These are phyloP conservation scores for Sphaerophoria rueppellii DNA, from an alignment of 2,888 invertebrate genomes.

Conservation along the genomic window DNA sequence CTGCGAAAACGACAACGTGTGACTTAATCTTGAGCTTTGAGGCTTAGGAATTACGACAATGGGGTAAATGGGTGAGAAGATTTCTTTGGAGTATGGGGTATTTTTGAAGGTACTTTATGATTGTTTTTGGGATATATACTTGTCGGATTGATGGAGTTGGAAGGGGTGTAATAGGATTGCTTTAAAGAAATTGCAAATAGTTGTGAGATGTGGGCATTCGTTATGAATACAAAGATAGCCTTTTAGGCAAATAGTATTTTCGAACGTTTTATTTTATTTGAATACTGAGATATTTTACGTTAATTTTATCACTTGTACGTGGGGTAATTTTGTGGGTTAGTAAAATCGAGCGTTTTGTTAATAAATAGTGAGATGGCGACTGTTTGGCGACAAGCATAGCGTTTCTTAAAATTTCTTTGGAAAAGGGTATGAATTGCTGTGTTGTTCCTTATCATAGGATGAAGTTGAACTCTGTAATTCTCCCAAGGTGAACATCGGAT, in stretches of 20 bases:
- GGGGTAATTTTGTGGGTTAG: not conserved
- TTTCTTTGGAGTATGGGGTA: not conserved
- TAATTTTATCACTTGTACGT: conserved; percentile 25
- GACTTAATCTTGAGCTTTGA: conserved; percentile 63
- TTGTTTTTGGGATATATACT: conserved; percentile 13
- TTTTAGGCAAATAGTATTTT: not conserved
- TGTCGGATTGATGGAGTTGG: conserved; percentile 2
- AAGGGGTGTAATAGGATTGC: conserved; percentile 6
- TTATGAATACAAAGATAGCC: not conserved
- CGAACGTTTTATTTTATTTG: not conserved
- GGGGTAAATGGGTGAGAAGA: conserved; percentile 24
- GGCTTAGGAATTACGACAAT: conserved; percentile 54
- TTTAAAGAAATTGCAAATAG: conserved; percentile 19
- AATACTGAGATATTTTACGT: conserved; percentile 9
- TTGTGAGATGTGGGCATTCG: not conserved
- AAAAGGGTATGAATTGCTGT: too few species aligned
- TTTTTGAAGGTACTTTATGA: conserved; percentile 39
- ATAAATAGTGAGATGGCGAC: not conserved
- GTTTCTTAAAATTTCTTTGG: too few species aligned
- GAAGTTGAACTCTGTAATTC: too few species aligned
- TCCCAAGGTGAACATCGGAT: too few species aligned
- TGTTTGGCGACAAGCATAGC: not conserved
- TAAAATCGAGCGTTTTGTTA: not conserved
- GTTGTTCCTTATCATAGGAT: too few species aligned
- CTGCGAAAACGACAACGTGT: conserved; percentile 59